These are phyloP conservation scores for Amphiprion ocellaris DNA, from an alignment of 2,113 vertebrate species.

Conservation along the genomic window DNA sequence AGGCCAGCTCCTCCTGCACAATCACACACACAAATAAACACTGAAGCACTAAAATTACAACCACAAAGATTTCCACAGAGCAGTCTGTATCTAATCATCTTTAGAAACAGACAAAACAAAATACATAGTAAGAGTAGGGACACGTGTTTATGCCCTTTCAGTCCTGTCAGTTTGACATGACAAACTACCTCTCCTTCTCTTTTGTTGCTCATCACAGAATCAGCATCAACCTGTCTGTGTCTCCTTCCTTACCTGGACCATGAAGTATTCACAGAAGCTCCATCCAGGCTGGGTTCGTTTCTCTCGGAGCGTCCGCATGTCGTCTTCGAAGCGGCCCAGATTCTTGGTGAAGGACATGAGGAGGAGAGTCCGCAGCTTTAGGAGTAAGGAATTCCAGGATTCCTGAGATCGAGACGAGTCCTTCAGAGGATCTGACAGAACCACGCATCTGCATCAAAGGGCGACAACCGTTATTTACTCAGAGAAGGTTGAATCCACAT, in stretches of 20 bases:
- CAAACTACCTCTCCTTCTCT: too few species aligned
- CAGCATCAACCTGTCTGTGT: fast-evolving
- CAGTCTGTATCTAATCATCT: too few species aligned
- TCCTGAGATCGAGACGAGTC: slow-evolving; percentile 98
- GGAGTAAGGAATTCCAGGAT: slow-evolving; percentile 97
- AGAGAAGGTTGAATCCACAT: background rate
- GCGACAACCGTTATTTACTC: background rate
- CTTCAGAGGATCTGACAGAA: slow-evolving; percentile 96
- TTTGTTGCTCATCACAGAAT: background rate
- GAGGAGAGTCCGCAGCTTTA: slow-evolving; percentile 95
- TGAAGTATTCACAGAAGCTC: slow-evolving; percentile 99
- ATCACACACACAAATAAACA: slow-evolving; percentile 12
- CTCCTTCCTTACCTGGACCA: slow-evolving; percentile 91
- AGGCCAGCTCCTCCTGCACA: slow-evolving; percentile 95
- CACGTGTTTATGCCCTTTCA: too few species aligned
- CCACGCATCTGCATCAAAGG: slow-evolving; percentile 88
- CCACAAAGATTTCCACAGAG: background rate
- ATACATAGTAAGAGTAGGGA: too few species aligned
- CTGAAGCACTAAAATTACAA: too few species aligned
- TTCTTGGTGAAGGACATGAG: slow-evolving; percentile 99
- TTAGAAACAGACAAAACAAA: too few species aligned
- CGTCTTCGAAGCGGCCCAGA: slow-evolving; percentile 97
- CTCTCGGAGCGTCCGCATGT: slow-evolving; percentile 97
- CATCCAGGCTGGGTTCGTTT: slow-evolving; percentile 97
- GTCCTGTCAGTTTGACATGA: too few species aligned